Evolutionary conservation across 2,888 invertebrate species (phyloP).

Genomic region (Chesias legatella): DNA sequence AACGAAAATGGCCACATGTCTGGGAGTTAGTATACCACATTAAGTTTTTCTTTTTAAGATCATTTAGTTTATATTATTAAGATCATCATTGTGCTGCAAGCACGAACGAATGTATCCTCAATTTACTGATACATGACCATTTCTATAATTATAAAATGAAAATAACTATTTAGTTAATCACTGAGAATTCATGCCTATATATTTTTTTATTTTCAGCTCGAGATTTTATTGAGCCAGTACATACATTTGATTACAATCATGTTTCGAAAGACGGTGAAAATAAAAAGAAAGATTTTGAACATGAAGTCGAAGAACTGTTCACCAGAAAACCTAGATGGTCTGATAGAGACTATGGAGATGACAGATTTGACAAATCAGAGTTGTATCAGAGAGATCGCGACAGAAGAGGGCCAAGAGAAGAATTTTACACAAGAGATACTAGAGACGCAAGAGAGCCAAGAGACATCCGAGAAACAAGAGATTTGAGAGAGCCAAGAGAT

Average conservation of each 20-base stretch:
- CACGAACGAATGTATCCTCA: too few relatives aligned
- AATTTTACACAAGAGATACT: slow-evolving; percentile 28
- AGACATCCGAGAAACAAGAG: slow-evolving; percentile 31
- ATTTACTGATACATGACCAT: too few relatives aligned
- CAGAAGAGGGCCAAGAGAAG: slow-evolving; percentile 42
- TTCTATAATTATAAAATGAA: too few relatives aligned
- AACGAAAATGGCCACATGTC: too few relatives aligned
- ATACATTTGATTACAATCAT: slow-evolving; percentile 87
- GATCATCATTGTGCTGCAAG: too few relatives aligned
- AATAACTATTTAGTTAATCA: slow-evolving; percentile 1
- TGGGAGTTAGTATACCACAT: too few relatives aligned
- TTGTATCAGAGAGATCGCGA: slow-evolving; percentile 42
- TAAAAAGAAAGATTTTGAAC: slow-evolving; percentile 58
- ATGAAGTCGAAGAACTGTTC: slow-evolving; percentile 61
- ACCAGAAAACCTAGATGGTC: slow-evolving; percentile 41
- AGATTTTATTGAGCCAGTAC: slow-evolving; percentile 82
- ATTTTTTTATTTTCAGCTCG: slow-evolving; percentile 52
- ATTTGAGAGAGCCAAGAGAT: slow-evolving; percentile 18
- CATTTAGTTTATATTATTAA: too few relatives aligned
- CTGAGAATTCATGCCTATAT: background rate
- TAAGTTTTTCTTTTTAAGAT: too few relatives aligned
- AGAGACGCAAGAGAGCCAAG: too few relatives aligned
- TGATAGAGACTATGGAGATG: slow-evolving; percentile 38
- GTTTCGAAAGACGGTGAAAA: slow-evolving; percentile 69
- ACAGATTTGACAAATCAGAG: slow-evolving; percentile 41